These are phyloP conservation scores for Oconnorella tubifera DNA, from an alignment of 2,888 invertebrate genomes.

Conservation along the genomic window DNA sequence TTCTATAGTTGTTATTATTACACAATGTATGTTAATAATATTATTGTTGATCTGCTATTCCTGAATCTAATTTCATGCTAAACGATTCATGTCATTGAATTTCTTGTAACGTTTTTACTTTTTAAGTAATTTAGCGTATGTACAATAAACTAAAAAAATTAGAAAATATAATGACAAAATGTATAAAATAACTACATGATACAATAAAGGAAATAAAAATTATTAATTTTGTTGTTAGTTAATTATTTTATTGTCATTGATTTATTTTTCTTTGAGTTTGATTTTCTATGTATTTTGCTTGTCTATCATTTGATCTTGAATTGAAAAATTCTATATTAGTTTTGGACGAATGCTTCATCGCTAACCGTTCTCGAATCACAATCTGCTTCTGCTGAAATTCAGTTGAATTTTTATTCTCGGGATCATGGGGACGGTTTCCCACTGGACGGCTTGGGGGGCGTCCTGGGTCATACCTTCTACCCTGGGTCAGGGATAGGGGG, in stretches of 20 bases:
- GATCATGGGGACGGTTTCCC: neutral
- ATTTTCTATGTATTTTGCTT: neutral
- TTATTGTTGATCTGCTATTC: too few relatives aligned
- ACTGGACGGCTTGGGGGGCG: neutral
- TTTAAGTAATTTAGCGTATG: too few relatives aligned
- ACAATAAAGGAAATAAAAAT: neutral
- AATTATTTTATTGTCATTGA: neutral
- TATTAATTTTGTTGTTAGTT: neutral
- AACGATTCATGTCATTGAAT: too few relatives aligned
- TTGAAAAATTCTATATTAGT: neutral
- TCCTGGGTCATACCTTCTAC: neutral
- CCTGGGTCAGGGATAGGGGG: neutral
- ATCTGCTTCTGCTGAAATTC: neutral
- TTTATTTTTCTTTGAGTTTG: neutral
- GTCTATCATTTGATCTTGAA: neutral
- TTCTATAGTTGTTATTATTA: too few relatives aligned
- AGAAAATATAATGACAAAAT: neutral
- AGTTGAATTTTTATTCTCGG: neutral
- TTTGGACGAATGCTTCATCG: neutral
- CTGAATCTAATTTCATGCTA: too few relatives aligned
- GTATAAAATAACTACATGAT: neutral
- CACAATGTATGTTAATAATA: too few relatives aligned
- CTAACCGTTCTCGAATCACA: neutral
- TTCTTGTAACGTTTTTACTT: too few relatives aligned
- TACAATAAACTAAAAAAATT: neutral